Percentiles rank a stretch among this genome's conserved stretches.
phyloP scores from a whole-genome alignment of 2,888 invertebrate genomes.

The Hypolimnas misippus region DNA sequence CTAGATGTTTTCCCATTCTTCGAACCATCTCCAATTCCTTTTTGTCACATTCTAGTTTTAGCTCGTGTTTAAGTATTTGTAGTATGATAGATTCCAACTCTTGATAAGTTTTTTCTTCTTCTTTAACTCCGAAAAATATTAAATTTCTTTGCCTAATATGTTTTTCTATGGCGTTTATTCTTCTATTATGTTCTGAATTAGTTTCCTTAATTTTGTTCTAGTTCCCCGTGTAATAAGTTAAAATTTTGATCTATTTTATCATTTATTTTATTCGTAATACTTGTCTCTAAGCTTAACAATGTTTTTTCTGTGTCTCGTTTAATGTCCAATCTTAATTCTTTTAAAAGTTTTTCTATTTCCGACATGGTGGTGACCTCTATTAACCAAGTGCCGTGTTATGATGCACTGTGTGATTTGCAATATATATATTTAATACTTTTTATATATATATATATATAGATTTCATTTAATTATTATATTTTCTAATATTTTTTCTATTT shows the following conservation, averaged over 20 bases:
- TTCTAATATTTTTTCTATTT: too few species aligned
- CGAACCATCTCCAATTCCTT: not conserved
- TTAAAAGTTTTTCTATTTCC: too few species aligned
- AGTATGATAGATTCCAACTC: not conserved
- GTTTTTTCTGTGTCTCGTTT: too few species aligned
- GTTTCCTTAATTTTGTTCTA: not conserved
- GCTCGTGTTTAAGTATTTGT: constrained; percentile 1
- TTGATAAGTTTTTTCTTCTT: not conserved
- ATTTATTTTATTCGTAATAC: not conserved
- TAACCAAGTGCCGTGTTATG: too few species aligned
- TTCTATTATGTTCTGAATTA: constrained; percentile 1
- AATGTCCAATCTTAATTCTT: too few species aligned
- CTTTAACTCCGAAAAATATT: constrained; percentile 1
- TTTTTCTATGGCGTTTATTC: not conserved
- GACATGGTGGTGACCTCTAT: too few species aligned
- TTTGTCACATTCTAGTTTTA: constrained; percentile 2
- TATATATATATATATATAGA: too few species aligned
- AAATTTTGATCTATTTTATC: not conserved
- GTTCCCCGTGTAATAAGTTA: not conserved
- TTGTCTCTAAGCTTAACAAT: too few species aligned
- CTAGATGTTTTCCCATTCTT: not conserved
- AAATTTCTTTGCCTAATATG: not conserved
- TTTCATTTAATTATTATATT: too few species aligned
- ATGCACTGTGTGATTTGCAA: too few species aligned
- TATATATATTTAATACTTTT: too few species aligned